Conservation (phyloP, 1,140 invertebrate genomes). For the Neodiprion pinetum region DNA sequence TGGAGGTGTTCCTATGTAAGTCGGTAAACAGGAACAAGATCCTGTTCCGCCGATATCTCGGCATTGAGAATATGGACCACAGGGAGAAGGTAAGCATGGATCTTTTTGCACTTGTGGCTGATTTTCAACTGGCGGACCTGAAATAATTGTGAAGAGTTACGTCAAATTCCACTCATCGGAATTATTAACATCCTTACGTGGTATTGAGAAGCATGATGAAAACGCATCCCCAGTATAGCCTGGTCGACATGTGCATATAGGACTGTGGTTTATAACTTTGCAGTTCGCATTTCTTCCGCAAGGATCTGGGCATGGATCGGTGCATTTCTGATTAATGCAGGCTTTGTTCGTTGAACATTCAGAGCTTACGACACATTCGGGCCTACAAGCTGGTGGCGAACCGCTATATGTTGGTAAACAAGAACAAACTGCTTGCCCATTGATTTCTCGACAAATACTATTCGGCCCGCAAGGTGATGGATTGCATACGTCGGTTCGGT, state of each 20-base stretch:
- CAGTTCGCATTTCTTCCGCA: slow-evolving; percentile 56
- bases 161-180: not conserved
- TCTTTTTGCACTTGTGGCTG: slow-evolving; percentile 32
- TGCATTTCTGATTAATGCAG: slow-evolving; percentile 57
- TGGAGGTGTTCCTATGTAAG: slow-evolving; percentile 71
- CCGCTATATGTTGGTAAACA: slow-evolving; percentile 72
- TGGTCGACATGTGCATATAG: slow-evolving; percentile 66
- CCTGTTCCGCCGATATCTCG: slow-evolving; percentile 59
- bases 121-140: slow-evolving; percentile 26
- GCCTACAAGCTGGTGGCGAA: slow-evolving; percentile 46
- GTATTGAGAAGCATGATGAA: slow-evolving; percentile 60
- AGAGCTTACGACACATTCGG: slow-evolving; percentile 54
- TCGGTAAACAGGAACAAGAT: slow-evolving; percentile 64
- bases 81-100: slow-evolving; percentile 65
- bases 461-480: slow-evolving; percentile 58
- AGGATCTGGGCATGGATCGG: slow-evolving; percentile 47
- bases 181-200: slow-evolving; percentile 43
- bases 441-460: slow-evolving; percentile 48
- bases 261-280: slow-evolving; percentile 38
- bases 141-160: slow-evolving; percentile 32
- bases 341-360: slow-evolving; percentile 52
- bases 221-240: slow-evolving; percentile 74
- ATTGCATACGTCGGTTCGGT: slow-evolving; percentile 44
- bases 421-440: slow-evolving; percentile 52
- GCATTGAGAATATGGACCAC: slow-evolving; percentile 67